These are phyloP conservation scores for Patella depressa DNA, from an alignment of 2,888 invertebrate genomes.

Conservation along the genomic window DNA sequence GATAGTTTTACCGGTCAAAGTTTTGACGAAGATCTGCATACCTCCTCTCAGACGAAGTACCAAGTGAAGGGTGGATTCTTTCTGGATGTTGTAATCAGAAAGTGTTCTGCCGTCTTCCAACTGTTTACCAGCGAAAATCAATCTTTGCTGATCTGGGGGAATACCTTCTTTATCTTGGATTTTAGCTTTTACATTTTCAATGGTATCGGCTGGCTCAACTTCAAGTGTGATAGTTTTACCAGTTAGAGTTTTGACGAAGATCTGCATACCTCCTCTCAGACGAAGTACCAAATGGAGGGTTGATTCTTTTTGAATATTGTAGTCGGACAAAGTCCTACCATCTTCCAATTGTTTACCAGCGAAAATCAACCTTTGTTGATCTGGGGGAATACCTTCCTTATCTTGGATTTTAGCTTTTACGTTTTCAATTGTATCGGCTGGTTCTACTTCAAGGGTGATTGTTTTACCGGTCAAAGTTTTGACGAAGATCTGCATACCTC, in stretches of 20 bases:
- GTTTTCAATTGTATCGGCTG: constrained; percentile 93
- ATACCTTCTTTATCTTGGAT: constrained; percentile 75
- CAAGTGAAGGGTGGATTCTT: constrained; percentile 91
- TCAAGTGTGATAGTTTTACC: constrained; percentile 69
- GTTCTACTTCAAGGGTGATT: constrained; percentile 75
- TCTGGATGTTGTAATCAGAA: constrained; percentile 94
- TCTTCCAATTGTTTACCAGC: constrained; percentile 96
- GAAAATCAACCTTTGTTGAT: constrained; percentile 90
- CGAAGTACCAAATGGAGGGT: constrained; percentile 93
- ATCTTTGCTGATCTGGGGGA: constrained; percentile 63
- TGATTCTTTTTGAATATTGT: constrained; percentile 95
- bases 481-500: constrained; percentile 78
- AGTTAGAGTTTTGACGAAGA: constrained; percentile 75
- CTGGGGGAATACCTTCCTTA: constrained; percentile 76
- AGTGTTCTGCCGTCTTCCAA: constrained; percentile 93
- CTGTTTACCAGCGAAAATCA: constrained; percentile 89
- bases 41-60: constrained; percentile 85
- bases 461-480: constrained; percentile 68
- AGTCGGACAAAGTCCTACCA: constrained; percentile 91
- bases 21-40: constrained; percentile 84
- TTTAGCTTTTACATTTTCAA: constrained; percentile 88
- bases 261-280: constrained; percentile 85
- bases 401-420: constrained; percentile 79
- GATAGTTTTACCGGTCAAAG: constrained; percentile 67
- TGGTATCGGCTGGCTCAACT: constrained; percentile 87